Evolutionary conservation across 2,113 vertebrate species (phyloP).

Genomic region (Sarotherodon lohbergeri): DNA sequence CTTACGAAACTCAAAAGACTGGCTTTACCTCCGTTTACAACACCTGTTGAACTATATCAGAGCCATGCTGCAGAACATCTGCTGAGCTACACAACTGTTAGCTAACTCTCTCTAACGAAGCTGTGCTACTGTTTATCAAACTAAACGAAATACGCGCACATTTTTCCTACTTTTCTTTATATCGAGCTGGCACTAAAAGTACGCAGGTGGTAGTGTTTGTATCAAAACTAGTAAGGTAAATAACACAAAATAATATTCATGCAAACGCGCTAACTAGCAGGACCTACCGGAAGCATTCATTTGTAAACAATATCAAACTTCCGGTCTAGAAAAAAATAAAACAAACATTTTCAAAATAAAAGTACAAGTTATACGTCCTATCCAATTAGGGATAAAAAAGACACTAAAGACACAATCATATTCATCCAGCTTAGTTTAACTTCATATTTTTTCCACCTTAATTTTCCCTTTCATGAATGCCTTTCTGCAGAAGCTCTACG

Average conservation of each 20-base stretch:
- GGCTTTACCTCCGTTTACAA: background rate
- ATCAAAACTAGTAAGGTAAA: background rate
- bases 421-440: background rate
- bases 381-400: background rate
- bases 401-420: background rate
- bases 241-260: background rate
- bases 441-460: background rate
- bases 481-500: background rate
- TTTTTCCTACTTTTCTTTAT: background rate
- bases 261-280: background rate
- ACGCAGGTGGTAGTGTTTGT: too few relatives aligned
- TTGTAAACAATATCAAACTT: slow-evolving; percentile 43
- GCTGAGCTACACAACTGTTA: background rate
- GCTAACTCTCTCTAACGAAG: background rate
- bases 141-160: too few relatives aligned
- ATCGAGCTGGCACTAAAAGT: background rate
- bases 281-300: background rate
- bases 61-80: background rate
- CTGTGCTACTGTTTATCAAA: background rate
- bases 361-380: rapidly evolving
- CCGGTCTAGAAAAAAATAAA: slow-evolving; percentile 17
- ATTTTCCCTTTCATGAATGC: background rate
- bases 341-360: background rate
- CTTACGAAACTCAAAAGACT: background rate
- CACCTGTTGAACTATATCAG: slow-evolving; percentile 43